Conservation (phyloP, 1,140 invertebrate genomes). For the Papilio polyxenes region DNA sequence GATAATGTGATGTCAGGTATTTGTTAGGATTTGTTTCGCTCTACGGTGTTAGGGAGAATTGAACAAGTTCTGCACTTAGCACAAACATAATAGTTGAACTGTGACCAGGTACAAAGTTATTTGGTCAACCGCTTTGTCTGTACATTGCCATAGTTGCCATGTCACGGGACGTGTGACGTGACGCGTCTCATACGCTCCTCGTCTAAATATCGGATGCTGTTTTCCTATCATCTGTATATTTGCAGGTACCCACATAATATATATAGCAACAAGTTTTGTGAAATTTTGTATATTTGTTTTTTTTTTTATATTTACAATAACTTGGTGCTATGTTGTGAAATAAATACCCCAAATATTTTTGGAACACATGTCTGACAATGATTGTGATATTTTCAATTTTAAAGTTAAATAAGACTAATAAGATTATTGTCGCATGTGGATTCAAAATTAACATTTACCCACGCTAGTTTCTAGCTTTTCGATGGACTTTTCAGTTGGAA, state of each 20-base stretch:
- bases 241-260: slow-evolving; percentile 70
- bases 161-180: slow-evolving; percentile 47
- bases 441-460: slow-evolving; percentile 43
- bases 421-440: slow-evolving; percentile 39
- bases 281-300: slow-evolving; percentile 33
- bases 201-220: slow-evolving; percentile 66
- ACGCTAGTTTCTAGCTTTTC: slow-evolving; percentile 70
- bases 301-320: slow-evolving; percentile 41
- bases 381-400: slow-evolving; percentile 42
- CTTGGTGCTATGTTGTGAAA: slow-evolving; percentile 62
- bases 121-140: slow-evolving; percentile 36
- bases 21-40: slow-evolving; percentile 62
- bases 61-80: slow-evolving; percentile 1
- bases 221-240: slow-evolving; percentile 73
- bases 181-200: slow-evolving; percentile 56
- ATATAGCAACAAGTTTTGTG: slow-evolving; percentile 61
- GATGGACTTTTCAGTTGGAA: slow-evolving; percentile 79
- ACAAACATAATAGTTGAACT: background rate
- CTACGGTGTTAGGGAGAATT: slow-evolving; percentile 23
- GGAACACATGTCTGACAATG: slow-evolving; percentile 55
- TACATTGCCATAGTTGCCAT: slow-evolving; percentile 50
- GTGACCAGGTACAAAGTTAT: background rate
- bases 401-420: slow-evolving; percentile 40
- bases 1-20: slow-evolving; percentile 65
- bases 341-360: slow-evolving; percentile 55